Base-by-base conservation (phyloP, 2,797 vertebrate species). In the Xyrichtys novacula region DNA sequence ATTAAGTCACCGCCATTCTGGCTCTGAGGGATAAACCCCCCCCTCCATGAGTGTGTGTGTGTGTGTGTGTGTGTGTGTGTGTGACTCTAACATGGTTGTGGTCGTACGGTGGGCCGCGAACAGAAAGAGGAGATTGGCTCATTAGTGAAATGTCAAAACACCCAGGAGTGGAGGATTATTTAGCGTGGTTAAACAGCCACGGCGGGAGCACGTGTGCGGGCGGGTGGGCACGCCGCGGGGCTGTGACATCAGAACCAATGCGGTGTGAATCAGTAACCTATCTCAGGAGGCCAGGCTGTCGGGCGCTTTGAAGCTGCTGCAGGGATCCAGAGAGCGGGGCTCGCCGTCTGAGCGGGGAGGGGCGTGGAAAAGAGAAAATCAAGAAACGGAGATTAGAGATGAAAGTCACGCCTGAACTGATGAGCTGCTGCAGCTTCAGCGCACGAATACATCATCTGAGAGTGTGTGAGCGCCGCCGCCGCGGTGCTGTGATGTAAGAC, bases 61-160 rank as follows among this genome's bases (percentile, higher is more conserved):
- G n/a, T n/a, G n/a, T n/a, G n/a, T n/a, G n/a, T n/a, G n/a, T n/a
- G n/a, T n/a, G n/a, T n/a, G n/a, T n/a, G n/a, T n/a, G n/a, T n/a
- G n/a, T n/a, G n/a, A n/a, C n/a, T 43, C 16, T 59, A 81, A 81
- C 15, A 32, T 46, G 68, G 73, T 75, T 64, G 66, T 10, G 43
- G 77, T 65, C 25, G 67, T 74, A 61, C 5, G 29, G 50, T 40
- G 53, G 64, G 71, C 74, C 53, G 23, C 56, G 62, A 80, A 80
- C 71, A 80, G 83, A 71, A 61, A 61, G 53, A 63, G 79, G 75
- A 75, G 64, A 83, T 74, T 64, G 78, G 74, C 80, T 88, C 88
- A 90, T 91, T 88, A 88, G 72, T 12, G 46, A 71, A 64, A 78
- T 76, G 65, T 86, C 75, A 54, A 73, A 86, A 81, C 74, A 61